phyloP scores from a whole-genome alignment of 1,140 invertebrate species.

The Amphibalanus amphitrite region DNA sequence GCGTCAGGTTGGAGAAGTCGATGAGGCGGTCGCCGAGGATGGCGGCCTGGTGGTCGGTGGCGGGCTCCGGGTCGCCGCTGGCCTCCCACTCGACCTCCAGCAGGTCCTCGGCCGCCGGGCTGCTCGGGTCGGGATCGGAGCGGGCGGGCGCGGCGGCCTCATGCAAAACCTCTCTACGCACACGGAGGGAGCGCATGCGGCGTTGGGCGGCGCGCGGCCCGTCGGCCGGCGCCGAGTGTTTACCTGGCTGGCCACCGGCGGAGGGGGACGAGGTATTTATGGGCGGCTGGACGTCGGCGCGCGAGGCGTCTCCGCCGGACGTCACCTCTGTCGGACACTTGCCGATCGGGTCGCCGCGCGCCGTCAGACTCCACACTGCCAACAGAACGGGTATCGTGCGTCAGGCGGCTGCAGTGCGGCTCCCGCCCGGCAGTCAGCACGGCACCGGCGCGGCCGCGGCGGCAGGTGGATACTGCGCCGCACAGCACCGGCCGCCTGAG shows the following conservation, averaged over 20 bases:
- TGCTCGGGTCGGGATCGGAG: not conserved
- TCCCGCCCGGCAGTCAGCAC: no score
- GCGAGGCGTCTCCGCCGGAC: not conserved
- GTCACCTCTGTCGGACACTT: not conserved
- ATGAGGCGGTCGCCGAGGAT: not conserved
- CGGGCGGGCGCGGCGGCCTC: no score
- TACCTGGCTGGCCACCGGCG: not conserved
- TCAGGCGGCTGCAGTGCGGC: no score
- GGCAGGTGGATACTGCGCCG: no score
- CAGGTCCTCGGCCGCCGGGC: not conserved
- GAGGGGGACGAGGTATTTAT: not conserved
- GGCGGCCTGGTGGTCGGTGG: not conserved
- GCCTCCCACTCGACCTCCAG: not conserved
- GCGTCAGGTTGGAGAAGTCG: not conserved
- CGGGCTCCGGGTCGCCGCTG: not conserved
- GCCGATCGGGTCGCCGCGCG: no score
- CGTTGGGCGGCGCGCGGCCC: no score
- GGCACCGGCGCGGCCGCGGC: no score
- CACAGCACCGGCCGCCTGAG: no score
- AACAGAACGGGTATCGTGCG: not conserved
- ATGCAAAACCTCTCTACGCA: not conserved
- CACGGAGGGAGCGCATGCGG: not conserved
- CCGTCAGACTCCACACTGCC: not conserved
- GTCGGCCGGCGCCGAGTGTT: not conserved
- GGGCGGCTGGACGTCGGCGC: not conserved